Conservation (phyloP, 1,140 invertebrate species). For the Drosophila pachea region DNA sequence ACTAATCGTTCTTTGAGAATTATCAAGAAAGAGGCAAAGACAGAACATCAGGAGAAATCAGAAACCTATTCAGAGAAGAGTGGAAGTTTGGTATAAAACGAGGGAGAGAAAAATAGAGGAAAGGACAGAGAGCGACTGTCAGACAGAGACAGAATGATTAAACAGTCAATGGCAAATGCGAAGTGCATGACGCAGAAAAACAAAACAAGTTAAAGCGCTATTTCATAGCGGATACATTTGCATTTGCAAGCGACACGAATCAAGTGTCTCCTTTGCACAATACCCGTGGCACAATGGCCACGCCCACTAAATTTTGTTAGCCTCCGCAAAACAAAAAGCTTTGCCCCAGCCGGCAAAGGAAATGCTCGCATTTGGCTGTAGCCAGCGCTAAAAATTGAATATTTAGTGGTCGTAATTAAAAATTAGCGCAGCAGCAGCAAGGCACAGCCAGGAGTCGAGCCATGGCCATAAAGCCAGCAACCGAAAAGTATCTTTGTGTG, state of each 20-base stretch:
- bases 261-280: slow-evolving; percentile 37
- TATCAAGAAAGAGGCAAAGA: too few relatives aligned
- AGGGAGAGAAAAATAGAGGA: too few relatives aligned
- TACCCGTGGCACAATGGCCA: neutral
- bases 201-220: neutral
- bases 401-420: slow-evolving; percentile 76
- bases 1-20: too few relatives aligned
- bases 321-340: slow-evolving; percentile 59
- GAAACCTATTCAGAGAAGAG: too few relatives aligned
- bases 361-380: slow-evolving; percentile 58
- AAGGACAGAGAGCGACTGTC: too few relatives aligned
- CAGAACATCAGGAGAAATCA: too few relatives aligned
- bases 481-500: slow-evolving; percentile 8
- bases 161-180: too few relatives aligned
- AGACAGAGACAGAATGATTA: too few relatives aligned
- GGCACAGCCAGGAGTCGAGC: slow-evolving; percentile 1
- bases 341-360: slow-evolving; percentile 39
- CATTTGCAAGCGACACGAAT: slow-evolving; percentile 69
- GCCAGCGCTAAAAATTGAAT: slow-evolving; percentile 73
- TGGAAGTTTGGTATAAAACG: too few relatives aligned
- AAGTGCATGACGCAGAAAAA: too few relatives aligned
- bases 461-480: neutral
- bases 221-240: slow-evolving; percentile 37
- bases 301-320: neutral
- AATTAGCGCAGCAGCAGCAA: slow-evolving; percentile 64